A percentile compares a stretch with the other conserved stretches of the same genome.
These are phyloP conservation scores for Epinotia brunnichana DNA, from an alignment of 2,888 invertebrate species.

Conservation along the genomic window DNA sequence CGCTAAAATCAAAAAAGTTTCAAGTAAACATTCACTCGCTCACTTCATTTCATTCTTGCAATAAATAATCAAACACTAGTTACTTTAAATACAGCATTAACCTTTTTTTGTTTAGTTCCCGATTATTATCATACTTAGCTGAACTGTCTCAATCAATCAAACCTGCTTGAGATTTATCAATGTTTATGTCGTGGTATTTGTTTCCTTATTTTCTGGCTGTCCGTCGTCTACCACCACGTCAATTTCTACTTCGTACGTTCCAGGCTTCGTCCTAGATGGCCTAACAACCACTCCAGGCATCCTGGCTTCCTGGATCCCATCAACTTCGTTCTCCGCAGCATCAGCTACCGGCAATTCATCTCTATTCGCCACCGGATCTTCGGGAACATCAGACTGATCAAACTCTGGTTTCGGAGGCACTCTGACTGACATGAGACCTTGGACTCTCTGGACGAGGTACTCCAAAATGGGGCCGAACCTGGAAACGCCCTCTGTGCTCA, in stretches of 20 bases:
- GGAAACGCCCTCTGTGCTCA: constrained; percentile 74
- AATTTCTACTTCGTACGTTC: constrained; percentile 75
- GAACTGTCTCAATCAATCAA: not conserved
- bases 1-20: not conserved
- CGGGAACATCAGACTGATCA: constrained; percentile 60
- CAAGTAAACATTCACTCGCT: constrained; percentile 10
- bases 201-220: constrained; percentile 63
- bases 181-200: not conserved
- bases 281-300: constrained; percentile 72
- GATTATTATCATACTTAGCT: not conserved
- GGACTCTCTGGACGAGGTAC: constrained; percentile 87
- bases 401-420: constrained; percentile 82
- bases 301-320: constrained; percentile 73
- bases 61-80: constrained; percentile 23
- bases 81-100: not conserved
- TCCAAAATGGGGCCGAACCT: constrained; percentile 88
- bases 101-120: not conserved
- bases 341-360: constrained; percentile 57
- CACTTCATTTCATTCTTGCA: not conserved
- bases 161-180: not conserved
- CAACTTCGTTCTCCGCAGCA: constrained; percentile 77
- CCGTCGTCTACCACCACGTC: constrained; percentile 76
- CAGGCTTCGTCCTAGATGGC: constrained; percentile 72
- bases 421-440: constrained; percentile 87
- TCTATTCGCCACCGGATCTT: constrained; percentile 45